Evolutionary conservation across 2,113 vertebrate genomes (phyloP).

Genomic region (Hiodon alosoides): DNA sequence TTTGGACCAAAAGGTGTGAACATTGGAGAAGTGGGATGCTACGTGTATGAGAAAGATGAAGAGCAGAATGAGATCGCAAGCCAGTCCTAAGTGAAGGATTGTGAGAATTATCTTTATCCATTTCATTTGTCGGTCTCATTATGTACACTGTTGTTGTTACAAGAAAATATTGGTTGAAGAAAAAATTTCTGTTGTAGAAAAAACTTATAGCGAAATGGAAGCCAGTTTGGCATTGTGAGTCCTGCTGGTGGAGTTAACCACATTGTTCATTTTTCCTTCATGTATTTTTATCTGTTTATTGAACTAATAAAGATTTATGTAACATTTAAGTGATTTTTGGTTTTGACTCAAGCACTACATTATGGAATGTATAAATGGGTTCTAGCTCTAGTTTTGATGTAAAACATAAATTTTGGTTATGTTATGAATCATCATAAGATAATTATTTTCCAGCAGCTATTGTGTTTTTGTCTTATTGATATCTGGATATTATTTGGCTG

Average conservation of each 20-base stretch:
- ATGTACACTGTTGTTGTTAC: background rate
- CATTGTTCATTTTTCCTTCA: slow-evolving; percentile 6
- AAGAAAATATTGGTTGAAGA: background rate
- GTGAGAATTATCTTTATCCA: background rate
- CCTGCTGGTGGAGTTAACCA: background rate
- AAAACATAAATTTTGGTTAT: no score
- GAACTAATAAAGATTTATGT: background rate
- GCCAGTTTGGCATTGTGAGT: background rate
- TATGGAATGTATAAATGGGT: no score
- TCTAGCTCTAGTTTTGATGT: no score
- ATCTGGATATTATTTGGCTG: no score
- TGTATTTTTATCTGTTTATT: slow-evolving; percentile 3
- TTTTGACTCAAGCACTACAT: background rate
- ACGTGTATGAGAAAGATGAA: slow-evolving; percentile 53
- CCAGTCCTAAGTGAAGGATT: slow-evolving; percentile 20
- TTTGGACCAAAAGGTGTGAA: slow-evolving; percentile 71
- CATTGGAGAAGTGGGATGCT: slow-evolving; percentile 66
- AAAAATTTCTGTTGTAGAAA: background rate
- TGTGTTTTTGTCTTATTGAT: no score
- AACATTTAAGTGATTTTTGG: background rate
- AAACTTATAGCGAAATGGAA: no score
- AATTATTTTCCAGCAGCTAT: no score
- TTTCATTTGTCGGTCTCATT: background rate
- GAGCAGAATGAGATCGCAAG: slow-evolving; percentile 32
- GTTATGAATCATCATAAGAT: no score